Evolutionary conservation across 1,140 invertebrate genomes (phyloP).

Genomic region (Euura lappo): DNA sequence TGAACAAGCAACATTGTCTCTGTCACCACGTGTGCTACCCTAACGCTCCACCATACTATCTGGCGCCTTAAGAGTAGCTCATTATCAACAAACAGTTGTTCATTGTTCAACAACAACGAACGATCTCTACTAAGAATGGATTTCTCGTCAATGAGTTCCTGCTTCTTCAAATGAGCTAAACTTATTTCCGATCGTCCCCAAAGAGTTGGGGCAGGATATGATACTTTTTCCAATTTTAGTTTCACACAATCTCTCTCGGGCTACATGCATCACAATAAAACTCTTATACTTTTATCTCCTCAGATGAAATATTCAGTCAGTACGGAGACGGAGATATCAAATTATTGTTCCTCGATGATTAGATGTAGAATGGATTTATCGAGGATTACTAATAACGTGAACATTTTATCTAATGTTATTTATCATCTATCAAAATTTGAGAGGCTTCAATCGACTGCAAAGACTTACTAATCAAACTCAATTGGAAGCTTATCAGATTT

Average conservation of each 20-base stretch:
- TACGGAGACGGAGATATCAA: no score
- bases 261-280: constrained; percentile 4
- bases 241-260: constrained; percentile 1
- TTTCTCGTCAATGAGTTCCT: no score
- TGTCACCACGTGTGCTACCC: constrained; percentile 60
- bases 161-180: not conserved
- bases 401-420: no score
- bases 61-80: constrained; percentile 29
- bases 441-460: no score
- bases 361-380: no score
- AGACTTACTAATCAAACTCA: no score
- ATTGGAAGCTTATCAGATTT: no score
- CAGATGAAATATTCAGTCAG: no score
- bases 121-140: not conserved
- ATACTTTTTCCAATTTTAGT: not conserved
- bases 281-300: not conserved
- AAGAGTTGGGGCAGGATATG: not conserved
- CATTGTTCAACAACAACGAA: not conserved
- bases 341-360: no score
- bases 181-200: not conserved
- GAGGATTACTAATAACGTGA: no score
- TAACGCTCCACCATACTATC: constrained; percentile 46
- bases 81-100: constrained; percentile 11
- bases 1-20: constrained; percentile 63
- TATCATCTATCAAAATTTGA: no score